phyloP scores from a whole-genome alignment of 2,113 vertebrate species.

The Alouatta palliata region DNA sequence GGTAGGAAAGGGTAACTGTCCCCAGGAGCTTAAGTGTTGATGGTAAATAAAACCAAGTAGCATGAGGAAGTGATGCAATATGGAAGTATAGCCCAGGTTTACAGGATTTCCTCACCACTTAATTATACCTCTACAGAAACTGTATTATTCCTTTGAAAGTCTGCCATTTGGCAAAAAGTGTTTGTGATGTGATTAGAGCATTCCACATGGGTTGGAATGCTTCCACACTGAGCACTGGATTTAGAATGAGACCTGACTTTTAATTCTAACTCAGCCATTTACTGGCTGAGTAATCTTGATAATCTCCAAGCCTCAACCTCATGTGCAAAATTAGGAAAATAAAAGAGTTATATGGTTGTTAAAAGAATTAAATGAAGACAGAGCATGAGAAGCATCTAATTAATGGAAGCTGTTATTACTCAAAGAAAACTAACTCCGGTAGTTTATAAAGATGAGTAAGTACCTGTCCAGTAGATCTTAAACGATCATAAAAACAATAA shows the following conservation, averaged over 20 bases:
- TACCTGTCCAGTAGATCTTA: neutral
- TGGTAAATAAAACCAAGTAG: neutral
- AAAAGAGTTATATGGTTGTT: neutral
- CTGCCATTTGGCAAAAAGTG: neutral
- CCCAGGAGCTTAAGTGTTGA: neutral
- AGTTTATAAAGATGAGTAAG: neutral
- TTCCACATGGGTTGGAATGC: neutral
- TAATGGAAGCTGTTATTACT: neutral
- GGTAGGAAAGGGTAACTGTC: neutral
- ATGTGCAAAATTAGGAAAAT: neutral
- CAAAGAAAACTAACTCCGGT: neutral
- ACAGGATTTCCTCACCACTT: neutral
- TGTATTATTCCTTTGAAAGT: constrained; percentile 1
- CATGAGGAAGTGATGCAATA: neutral
- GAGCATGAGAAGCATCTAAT: neutral
- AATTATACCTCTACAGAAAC: constrained; percentile 4
- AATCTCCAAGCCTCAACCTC: neutral
- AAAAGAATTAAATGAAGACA: constrained; percentile 16
- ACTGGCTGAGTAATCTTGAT: neutral
- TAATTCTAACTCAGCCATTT: constrained; percentile 18
- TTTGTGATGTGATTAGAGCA: neutral
- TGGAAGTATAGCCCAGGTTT: neutral
- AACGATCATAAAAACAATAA: neutral
- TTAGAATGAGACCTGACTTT: neutral
- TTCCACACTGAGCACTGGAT: neutral